Evolutionary conservation across 2,888 invertebrate species (phyloP).

Genomic region (Frankliniella intonsa): DNA sequence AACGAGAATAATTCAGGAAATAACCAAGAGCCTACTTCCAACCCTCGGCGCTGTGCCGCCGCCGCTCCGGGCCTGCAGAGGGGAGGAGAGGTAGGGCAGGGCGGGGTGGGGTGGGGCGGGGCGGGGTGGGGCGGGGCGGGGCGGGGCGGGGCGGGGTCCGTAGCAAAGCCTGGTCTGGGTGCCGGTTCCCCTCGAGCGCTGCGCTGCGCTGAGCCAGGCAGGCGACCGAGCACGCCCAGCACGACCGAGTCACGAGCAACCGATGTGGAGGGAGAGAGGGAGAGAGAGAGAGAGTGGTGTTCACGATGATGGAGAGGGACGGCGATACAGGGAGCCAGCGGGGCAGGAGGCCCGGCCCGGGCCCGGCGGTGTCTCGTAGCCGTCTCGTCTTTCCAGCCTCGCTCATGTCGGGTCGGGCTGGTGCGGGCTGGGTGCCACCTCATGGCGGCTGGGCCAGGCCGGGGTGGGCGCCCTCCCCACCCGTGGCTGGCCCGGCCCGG

Average conservation of each 20-base stretch:
- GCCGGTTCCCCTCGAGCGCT: slow-evolving; percentile 2
- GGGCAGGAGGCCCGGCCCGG: neutral
- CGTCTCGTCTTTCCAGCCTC: too few relatives aligned
- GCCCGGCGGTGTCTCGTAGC: too few relatives aligned
- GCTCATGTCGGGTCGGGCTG: neutral
- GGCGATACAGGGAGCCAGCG: neutral
- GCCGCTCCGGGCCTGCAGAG: neutral
- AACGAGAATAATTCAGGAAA: slow-evolving; percentile 17
- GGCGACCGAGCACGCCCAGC: neutral
- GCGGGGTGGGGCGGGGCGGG: neutral
- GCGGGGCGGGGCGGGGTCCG: neutral
- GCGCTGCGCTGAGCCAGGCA: neutral
- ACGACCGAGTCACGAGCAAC: neutral
- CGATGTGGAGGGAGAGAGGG: neutral
- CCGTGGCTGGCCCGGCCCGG: too few relatives aligned
- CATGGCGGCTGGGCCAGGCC: neutral
- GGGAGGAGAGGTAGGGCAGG: neutral
- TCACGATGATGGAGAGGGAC: neutral
- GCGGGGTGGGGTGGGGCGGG: neutral
- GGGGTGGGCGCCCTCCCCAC: too few relatives aligned
- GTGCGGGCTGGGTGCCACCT: neutral
- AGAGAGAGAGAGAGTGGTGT: neutral
- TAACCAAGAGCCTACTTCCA: neutral
- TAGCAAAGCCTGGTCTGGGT: neutral
- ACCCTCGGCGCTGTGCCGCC: neutral